Evolutionary conservation across 2,888 invertebrate species (phyloP).

Genomic region (Acleris cristana): DNA sequence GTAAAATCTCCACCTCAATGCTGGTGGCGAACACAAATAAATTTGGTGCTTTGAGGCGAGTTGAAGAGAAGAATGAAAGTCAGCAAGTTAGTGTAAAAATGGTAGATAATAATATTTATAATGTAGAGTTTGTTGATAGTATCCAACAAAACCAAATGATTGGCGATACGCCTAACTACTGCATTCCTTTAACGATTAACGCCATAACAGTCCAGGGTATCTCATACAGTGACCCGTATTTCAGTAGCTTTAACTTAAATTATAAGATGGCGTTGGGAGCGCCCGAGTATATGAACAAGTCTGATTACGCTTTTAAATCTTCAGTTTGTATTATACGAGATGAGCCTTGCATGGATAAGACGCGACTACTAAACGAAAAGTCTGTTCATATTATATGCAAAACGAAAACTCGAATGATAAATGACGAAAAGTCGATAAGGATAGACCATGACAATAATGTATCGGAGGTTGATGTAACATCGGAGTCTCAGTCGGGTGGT

Average conservation of each 20-base stretch:
- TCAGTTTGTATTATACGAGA: slow-evolving; percentile 83
- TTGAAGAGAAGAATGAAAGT: slow-evolving; percentile 82
- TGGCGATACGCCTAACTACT: slow-evolving; percentile 83
- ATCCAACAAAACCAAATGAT: slow-evolving; percentile 85
- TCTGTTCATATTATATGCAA: slow-evolving; percentile 74
- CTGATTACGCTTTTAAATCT: slow-evolving; percentile 85
- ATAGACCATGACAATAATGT: slow-evolving; percentile 80
- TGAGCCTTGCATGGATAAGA: slow-evolving; percentile 75
- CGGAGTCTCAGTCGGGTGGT: slow-evolving; percentile 53
- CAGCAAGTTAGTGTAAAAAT: slow-evolving; percentile 83
- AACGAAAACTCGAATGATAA: slow-evolving; percentile 74
- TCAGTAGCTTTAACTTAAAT: slow-evolving; percentile 85
- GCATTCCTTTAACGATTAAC: slow-evolving; percentile 85
- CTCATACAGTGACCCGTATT: slow-evolving; percentile 85
- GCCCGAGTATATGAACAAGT: slow-evolving; percentile 84
- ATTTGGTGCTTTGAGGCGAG: slow-evolving; percentile 84
- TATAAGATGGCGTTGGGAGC: slow-evolving; percentile 83
- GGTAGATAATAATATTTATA: slow-evolving; percentile 84
- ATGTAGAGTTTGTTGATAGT: slow-evolving; percentile 83
- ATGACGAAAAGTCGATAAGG: slow-evolving; percentile 66
- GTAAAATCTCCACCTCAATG: slow-evolving; percentile 85
- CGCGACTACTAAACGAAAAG: slow-evolving; percentile 74
- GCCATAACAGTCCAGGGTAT: slow-evolving; percentile 86
- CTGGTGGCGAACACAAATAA: slow-evolving; percentile 84
- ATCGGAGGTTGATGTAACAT: slow-evolving; percentile 58